Evolutionary conservation across 2,888 invertebrate species (phyloP).

Genomic region (Eubasilissa splendida): DNA sequence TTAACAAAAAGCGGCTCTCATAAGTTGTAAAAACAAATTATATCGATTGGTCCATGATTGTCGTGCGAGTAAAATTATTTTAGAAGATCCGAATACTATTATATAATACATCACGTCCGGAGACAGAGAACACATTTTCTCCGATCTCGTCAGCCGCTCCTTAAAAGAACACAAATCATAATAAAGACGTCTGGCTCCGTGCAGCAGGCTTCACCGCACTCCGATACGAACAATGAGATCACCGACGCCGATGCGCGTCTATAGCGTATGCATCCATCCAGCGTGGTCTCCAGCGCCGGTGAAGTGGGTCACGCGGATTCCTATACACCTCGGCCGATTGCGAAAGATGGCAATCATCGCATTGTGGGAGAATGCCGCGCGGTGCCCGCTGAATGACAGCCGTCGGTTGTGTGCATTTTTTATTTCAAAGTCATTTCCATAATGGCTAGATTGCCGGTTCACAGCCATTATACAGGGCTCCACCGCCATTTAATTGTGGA

Average conservation of each 20-base stretch:
- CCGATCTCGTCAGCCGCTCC: not conserved
- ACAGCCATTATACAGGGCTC: conserved; percentile 28
- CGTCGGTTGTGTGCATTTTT: conserved; percentile 24
- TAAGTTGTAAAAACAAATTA: too few relatives aligned
- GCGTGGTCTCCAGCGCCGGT: not conserved
- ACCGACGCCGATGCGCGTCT: not conserved
- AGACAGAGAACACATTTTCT: not conserved
- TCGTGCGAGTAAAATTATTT: too few relatives aligned
- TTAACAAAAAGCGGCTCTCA: too few relatives aligned
- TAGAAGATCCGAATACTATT: too few relatives aligned
- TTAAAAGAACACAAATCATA: not conserved
- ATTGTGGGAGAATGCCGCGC: conserved; percentile 52
- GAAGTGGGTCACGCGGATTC: conserved; percentile 42
- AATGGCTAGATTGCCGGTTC: conserved; percentile 8
- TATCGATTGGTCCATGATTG: too few relatives aligned
- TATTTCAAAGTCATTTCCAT: conserved; percentile 26
- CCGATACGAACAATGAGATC: conserved; percentile 19
- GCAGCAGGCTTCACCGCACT: not conserved
- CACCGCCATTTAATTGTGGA: conserved; percentile 24
- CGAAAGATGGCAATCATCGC: conserved; percentile 53
- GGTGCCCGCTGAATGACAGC: conserved; percentile 9
- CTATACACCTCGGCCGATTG: conserved; percentile 37
- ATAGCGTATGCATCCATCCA: too few relatives aligned
- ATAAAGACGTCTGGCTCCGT: not conserved
- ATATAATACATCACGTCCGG: not conserved